phyloP scores from a whole-genome alignment of 2,113 vertebrate species.

The Pithys albifrons region DNA sequence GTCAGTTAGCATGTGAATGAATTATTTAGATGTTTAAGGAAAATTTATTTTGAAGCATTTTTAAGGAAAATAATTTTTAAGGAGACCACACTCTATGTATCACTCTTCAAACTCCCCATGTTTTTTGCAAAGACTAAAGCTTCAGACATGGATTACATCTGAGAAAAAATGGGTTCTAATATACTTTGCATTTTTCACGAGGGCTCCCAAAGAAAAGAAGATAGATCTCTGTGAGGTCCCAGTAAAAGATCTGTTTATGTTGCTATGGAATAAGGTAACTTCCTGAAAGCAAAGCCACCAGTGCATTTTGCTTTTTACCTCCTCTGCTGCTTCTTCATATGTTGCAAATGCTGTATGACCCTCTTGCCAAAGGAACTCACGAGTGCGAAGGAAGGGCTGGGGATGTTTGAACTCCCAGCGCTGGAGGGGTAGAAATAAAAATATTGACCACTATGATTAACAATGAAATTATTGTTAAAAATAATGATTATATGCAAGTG shows the following conservation, averaged over 20 bases:
- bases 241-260: neutral
- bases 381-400: constrained; percentile 95
- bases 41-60: neutral
- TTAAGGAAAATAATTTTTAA: neutral
- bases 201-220: neutral
- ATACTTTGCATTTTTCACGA: neutral
- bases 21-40: neutral
- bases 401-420: constrained; percentile 99
- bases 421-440: constrained; percentile 57
- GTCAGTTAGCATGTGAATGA: neutral
- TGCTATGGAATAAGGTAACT: neutral
- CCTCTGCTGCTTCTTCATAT: constrained; percentile 90
- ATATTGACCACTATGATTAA: neutral
- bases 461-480: neutral
- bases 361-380: constrained; percentile 98
- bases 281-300: neutral
- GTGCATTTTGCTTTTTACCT: constrained; percentile 74
- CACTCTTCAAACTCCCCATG: neutral
- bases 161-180: neutral
- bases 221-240: neutral
- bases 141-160: neutral
- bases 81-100: neutral
- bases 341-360: constrained; percentile 95
- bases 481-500: neutral
- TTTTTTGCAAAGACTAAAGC: neutral